A percentile compares a stretch with the other conserved stretches of the same genome.
Conservation (phyloP, 2,888 invertebrate species). For the Rhagonycha fulva region DNA sequence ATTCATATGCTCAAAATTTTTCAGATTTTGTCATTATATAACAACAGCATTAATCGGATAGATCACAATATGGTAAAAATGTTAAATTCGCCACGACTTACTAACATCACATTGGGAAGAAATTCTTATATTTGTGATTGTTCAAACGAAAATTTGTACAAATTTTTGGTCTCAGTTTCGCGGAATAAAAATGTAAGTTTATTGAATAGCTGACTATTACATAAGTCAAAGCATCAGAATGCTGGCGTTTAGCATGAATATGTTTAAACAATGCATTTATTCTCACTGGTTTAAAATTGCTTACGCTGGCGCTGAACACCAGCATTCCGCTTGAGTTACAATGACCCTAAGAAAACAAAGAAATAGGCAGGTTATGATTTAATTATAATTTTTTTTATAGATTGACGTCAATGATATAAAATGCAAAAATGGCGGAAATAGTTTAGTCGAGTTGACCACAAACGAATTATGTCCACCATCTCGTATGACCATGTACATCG, state of each 20-base stretch:
- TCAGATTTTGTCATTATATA: constrained; percentile 57
- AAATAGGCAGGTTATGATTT: no score
- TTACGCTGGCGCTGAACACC: no score
- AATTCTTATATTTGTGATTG: constrained; percentile 69
- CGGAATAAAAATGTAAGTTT: background rate
- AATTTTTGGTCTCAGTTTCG: constrained; percentile 51
- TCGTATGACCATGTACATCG: constrained; percentile 26
- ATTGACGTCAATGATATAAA: constrained; percentile 16
- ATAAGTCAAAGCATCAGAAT: no score
- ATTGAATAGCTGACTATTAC: no score
- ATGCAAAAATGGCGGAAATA: constrained; percentile 5
- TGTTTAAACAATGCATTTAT: no score
- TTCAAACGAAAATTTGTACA: constrained; percentile 51
- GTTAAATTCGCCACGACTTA: constrained; percentile 52
- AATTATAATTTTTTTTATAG: constrained; percentile 5
- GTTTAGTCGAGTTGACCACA: constrained; percentile 6
- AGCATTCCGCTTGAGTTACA: background rate
- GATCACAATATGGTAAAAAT: constrained; percentile 52
- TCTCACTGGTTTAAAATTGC: no score
- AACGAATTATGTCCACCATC: constrained; percentile 56
- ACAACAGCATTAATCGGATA: constrained; percentile 61
- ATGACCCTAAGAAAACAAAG: no score
- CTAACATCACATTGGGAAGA: constrained; percentile 51
- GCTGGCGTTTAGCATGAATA: no score
- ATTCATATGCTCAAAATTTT: constrained; percentile 19